Evolutionary conservation across 2,113 vertebrate genomes (phyloP).

Genomic region (Puntigrus tetrazona): DNA sequence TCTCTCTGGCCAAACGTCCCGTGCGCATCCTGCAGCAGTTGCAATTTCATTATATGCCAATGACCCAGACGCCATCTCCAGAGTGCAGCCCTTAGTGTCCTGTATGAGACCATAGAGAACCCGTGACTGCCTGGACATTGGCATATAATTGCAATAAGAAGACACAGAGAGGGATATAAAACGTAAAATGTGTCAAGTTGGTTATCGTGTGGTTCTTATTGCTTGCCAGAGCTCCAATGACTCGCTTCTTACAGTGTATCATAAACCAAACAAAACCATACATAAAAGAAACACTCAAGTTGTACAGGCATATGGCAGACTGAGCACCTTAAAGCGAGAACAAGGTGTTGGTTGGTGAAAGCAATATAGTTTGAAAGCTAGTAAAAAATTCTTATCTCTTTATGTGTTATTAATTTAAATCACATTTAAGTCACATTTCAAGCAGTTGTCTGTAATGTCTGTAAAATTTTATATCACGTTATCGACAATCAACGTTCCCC

Average conservation of each 20-base stretch:
- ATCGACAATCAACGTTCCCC: neutral
- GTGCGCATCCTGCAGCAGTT: slow-evolving; percentile 56
- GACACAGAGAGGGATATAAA: slow-evolving; percentile 43
- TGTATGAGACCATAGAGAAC: slow-evolving; percentile 60
- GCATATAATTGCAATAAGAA: slow-evolving; percentile 57
- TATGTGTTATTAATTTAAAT: slow-evolving; percentile 9
- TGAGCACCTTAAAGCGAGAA: slow-evolving; percentile 20
- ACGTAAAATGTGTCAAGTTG: slow-evolving; percentile 56
- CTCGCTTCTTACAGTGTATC: neutral
- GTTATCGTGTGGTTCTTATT: slow-evolving; percentile 58
- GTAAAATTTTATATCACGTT: neutral
- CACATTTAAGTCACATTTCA: neutral
- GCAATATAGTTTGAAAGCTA: slow-evolving; percentile 5
- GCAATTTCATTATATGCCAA: slow-evolving; percentile 64
- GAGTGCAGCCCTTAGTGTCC: slow-evolving; percentile 61
- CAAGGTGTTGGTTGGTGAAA: slow-evolving; percentile 25
- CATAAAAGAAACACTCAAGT: slow-evolving; percentile 19
- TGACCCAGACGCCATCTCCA: slow-evolving; percentile 61
- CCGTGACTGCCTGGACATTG: slow-evolving; percentile 54
- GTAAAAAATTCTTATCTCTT: slow-evolving; percentile 16
- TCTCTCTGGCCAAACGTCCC: slow-evolving; percentile 65
- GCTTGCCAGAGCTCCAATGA: slow-evolving; percentile 46
- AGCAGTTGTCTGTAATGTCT: slow-evolving; percentile 1
- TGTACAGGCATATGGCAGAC: neutral
- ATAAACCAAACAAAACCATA: slow-evolving; percentile 1